Evolutionary conservation across 2,888 invertebrate species (phyloP).

Genomic region (Dendrolimus houi): DNA sequence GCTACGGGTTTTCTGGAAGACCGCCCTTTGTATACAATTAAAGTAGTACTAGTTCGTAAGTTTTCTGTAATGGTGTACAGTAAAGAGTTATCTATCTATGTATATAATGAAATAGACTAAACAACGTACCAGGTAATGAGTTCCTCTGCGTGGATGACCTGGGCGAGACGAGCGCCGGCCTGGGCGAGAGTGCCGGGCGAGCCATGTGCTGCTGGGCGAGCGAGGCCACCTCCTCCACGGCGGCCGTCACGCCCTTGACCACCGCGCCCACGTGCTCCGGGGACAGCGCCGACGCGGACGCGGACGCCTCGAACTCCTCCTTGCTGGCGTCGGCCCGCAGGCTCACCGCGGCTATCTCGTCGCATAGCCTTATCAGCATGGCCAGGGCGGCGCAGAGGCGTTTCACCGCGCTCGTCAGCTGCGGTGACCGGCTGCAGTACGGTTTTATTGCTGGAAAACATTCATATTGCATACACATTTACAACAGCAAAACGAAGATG

Average conservation of each 20-base stretch:
- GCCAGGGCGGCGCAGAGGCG: constrained; percentile 92
- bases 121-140: constrained; percentile 56
- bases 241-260: constrained; percentile 55
- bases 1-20: no score
- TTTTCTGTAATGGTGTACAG: no score
- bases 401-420: constrained; percentile 86
- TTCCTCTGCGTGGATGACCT: constrained; percentile 69
- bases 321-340: constrained; percentile 74
- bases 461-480: neutral
- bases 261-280: constrained; percentile 60
- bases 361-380: constrained; percentile 91
- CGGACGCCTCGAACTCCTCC: constrained; percentile 47
- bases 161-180: constrained; percentile 62
- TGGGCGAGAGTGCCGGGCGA: constrained; percentile 65
- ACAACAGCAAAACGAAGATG: no score
- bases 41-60: no score
- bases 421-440: constrained; percentile 77
- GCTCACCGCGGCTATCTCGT: constrained; percentile 88
- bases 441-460: constrained; percentile 62
- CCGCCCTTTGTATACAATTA: no score
- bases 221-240: constrained; percentile 76
- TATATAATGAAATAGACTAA: no score
- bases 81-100: no score
- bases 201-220: constrained; percentile 90
- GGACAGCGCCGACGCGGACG: constrained; percentile 46